Evolutionary conservation across 2,888 invertebrate species (phyloP).

Genomic region (Pseudococcus viburni): DNA sequence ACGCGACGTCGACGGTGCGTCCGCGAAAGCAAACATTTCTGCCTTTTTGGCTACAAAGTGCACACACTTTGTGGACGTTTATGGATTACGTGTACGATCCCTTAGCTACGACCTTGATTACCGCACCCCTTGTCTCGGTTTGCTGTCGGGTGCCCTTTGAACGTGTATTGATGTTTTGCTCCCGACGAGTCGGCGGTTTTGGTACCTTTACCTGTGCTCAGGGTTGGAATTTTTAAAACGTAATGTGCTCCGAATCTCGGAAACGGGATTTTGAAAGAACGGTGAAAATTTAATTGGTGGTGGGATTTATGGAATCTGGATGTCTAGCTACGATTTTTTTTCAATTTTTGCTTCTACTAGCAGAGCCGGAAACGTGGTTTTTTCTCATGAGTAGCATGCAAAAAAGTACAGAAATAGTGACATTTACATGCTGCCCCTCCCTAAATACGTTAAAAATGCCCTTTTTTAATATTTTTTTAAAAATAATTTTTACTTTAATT

Average conservation of each 20-base stretch:
- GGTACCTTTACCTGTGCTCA: background rate
- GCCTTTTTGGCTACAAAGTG: background rate
- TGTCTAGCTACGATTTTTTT: background rate
- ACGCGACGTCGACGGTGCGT: background rate
- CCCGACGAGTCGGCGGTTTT: background rate
- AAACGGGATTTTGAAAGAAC: background rate
- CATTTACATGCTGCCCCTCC: too few relatives aligned
- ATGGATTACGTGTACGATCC: background rate
- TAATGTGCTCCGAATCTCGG: too few relatives aligned
- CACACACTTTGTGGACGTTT: background rate
- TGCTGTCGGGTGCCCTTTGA: background rate
- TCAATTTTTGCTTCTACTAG: background rate
- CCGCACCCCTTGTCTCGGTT: background rate
- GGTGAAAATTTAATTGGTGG: background rate
- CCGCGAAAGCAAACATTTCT: background rate
- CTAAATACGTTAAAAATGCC: too few relatives aligned
- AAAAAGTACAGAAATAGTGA: too few relatives aligned
- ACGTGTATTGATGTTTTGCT: conserved; percentile 13
- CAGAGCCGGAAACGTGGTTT: too few relatives aligned
- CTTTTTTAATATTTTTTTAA: too few relatives aligned
- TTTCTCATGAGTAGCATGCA: too few relatives aligned
- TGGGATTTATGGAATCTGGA: background rate
- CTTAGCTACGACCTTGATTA: conserved; percentile 29
- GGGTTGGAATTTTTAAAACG: background rate
- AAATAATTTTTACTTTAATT: too few relatives aligned